Percentiles rank a stretch among this genome's conserved stretches.
Evolutionary conservation across 64 coral and sea anemone species (phyloP).

Genomic region (Montipora cactus): DNA sequence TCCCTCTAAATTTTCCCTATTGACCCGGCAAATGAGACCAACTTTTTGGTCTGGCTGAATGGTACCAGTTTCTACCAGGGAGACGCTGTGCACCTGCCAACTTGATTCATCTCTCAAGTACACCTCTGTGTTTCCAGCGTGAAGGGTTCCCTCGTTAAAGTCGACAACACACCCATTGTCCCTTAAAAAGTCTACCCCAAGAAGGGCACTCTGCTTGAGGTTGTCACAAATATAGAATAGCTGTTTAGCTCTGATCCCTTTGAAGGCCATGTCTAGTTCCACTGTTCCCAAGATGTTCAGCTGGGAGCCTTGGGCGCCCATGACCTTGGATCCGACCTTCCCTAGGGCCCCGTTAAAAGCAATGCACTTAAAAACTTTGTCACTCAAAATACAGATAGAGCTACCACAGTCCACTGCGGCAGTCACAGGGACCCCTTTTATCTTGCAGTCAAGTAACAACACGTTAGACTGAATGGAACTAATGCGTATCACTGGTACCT

Average conservation of each 20-base stretch:
- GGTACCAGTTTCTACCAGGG: too few species aligned
- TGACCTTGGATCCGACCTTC: slow-evolving; percentile 34
- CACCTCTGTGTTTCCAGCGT: too few species aligned
- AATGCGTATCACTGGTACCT: slow-evolving; percentile 43
- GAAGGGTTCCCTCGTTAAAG: too few species aligned
- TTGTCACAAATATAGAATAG: slow-evolving; percentile 54
- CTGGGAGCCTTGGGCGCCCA: slow-evolving; percentile 37
- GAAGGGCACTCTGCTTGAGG: slow-evolving; percentile 33
- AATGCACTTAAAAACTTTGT: slow-evolving; percentile 25
- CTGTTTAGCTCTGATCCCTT: slow-evolving; percentile 27
- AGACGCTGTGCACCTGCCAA: too few species aligned
- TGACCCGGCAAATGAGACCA: too few species aligned
- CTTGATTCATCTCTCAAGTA: too few species aligned
- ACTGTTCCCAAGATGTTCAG: slow-evolving; percentile 44
- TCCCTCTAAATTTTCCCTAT: too few species aligned
- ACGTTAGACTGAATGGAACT: slow-evolving; percentile 30
- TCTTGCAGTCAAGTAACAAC: slow-evolving; percentile 38
- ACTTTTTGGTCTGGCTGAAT: too few species aligned
- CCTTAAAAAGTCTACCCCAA: slow-evolving; percentile 15
- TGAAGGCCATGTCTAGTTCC: slow-evolving; percentile 23
- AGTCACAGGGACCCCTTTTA: slow-evolving; percentile 33
- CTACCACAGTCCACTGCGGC: slow-evolving; percentile 66
- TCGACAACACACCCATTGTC: too few species aligned
- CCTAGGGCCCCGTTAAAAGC: not conserved
- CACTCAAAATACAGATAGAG: slow-evolving; percentile 54